Conservation (phyloP, 2,888 invertebrate species). For the Eupithecia inturbata region DNA sequence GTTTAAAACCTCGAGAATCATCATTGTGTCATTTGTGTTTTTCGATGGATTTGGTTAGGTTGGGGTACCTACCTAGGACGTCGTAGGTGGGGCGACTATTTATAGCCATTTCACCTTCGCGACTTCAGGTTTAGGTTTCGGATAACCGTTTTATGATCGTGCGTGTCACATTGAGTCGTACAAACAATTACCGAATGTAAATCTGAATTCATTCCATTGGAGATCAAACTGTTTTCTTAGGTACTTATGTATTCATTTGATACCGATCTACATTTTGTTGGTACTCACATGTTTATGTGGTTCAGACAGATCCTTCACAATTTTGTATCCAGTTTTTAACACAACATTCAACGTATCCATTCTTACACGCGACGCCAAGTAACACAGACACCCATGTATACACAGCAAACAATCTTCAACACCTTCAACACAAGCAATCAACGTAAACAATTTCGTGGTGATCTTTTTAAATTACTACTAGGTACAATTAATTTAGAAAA, state of each 20-base stretch:
- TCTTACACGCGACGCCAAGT: slow-evolving; percentile 37
- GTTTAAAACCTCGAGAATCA: not conserved
- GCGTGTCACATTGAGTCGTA: not conserved
- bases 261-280: not conserved
- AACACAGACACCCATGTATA: not conserved
- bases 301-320: slow-evolving; percentile 76
- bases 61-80: not conserved
- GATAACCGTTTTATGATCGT: not conserved
- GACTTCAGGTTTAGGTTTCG: not conserved
- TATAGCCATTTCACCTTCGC: not conserved
- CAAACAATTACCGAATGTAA: not conserved
- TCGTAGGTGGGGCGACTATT: not conserved
- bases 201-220: not conserved
- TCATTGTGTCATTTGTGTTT: not conserved
- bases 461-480: not conserved
- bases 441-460: not conserved
- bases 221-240: not conserved
- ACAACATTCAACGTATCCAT: slow-evolving; percentile 77
- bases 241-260: not conserved
- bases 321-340: slow-evolving; percentile 77
- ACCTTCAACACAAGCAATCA: not conserved
- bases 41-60: not conserved
- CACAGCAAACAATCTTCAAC: not conserved
- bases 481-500: not conserved
- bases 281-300: slow-evolving; percentile 73